Evolutionary conservation across 2,888 invertebrate genomes (phyloP).

Genomic region (Spodoptera picta): DNA sequence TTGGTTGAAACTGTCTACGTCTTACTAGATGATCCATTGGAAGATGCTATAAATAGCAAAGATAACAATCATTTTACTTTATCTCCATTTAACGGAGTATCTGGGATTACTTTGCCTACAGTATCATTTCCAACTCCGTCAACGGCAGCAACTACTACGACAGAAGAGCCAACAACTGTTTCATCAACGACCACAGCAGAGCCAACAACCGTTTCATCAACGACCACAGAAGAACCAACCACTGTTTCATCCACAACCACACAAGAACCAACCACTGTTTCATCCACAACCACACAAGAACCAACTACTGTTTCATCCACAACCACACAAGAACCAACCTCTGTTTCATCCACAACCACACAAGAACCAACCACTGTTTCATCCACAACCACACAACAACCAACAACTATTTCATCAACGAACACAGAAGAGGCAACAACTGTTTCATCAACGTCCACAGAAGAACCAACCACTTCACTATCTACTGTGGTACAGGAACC

Average conservation of each 20-base stretch:
- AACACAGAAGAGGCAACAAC: background rate
- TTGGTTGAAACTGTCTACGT: conserved; percentile 35
- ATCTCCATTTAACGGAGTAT: background rate
- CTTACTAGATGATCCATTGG: background rate
- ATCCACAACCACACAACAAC: conserved; percentile 1
- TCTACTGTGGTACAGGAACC: conserved; percentile 6
- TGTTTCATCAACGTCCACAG: conserved; percentile 2
- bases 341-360: background rate
- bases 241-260: background rate
- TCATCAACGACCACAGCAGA: background rate
- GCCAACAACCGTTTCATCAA: background rate
- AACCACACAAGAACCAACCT: background rate
- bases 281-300: background rate
- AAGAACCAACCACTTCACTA: conserved; percentile 10
- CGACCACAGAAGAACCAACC: background rate
- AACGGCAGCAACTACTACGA: background rate
- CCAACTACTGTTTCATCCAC: conserved; percentile 1
- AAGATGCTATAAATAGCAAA: conserved; percentile 1
- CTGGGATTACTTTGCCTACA: conserved; percentile 15
- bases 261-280: background rate
- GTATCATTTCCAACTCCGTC: conserved; percentile 13
- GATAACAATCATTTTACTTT: background rate
- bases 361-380: conserved; percentile 8
- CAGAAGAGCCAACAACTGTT: conserved; percentile 2
- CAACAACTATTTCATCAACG: conserved; percentile 9